A percentile compares a stretch with the other conserved stretches of the same genome.
Evolutionary conservation across 2,113 vertebrate genomes (phyloP).

Genomic region (Odocoileus virginianus): DNA sequence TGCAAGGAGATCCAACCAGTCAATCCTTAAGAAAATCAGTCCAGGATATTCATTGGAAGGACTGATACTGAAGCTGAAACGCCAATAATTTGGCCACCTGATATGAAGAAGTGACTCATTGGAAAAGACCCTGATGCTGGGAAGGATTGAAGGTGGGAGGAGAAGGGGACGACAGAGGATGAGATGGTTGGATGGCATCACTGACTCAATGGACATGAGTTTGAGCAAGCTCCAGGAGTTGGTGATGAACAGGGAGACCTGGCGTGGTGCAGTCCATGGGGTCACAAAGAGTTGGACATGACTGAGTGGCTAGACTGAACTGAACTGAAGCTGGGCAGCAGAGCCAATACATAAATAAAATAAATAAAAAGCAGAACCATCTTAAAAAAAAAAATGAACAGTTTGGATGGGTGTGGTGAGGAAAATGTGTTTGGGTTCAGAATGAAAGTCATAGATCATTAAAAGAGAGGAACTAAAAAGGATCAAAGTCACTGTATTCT

Average conservation of each 20-base stretch:
- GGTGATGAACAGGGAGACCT: neutral
- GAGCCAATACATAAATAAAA: neutral
- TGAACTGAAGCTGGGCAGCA: neutral
- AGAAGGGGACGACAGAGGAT: neutral
- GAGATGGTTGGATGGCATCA: neutral
- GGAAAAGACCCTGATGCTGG: neutral
- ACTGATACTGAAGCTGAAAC: neutral
- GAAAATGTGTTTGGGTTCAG: neutral
- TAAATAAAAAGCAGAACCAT: neutral
- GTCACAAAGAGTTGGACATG: neutral
- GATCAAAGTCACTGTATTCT: neutral
- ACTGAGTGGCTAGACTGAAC: neutral
- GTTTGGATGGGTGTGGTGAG: neutral
- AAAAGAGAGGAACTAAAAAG: neutral
- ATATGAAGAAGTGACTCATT: neutral
- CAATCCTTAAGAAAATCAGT: neutral
- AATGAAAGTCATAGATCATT: neutral
- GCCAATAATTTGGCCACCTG: neutral
- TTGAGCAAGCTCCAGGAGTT: neutral
- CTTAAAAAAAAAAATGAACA: neutral
- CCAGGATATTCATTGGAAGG: neutral
- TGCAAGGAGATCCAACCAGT: neutral
- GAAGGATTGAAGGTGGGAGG: neutral
- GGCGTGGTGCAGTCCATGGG: neutral
- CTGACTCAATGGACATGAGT: neutral